phyloP scores from a whole-genome alignment of 1,140 invertebrate species.

The Alviniconcha marisindica region DNA sequence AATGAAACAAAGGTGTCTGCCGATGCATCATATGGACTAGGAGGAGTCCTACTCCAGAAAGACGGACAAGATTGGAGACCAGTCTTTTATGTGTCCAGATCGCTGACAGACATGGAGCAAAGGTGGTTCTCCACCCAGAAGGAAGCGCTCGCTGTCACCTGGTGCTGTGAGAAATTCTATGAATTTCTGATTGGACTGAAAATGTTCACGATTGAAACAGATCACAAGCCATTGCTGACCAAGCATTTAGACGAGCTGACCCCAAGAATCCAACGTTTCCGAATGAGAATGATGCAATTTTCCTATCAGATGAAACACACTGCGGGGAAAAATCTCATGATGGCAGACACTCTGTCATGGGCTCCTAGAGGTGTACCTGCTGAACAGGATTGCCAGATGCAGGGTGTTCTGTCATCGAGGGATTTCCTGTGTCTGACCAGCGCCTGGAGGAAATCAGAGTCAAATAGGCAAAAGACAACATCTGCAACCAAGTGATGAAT shows the following conservation, averaged over 20 bases:
- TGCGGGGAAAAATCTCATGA: constrained; percentile 18
- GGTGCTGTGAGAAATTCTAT: too few relatives aligned
- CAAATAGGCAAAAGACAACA: too few relatives aligned
- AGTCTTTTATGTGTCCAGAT: too few relatives aligned
- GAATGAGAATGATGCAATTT: constrained; percentile 24
- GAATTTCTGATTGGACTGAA: constrained; percentile 3
- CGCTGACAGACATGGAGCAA: background rate
- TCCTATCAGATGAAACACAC: background rate
- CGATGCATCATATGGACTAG: constrained; percentile 18
- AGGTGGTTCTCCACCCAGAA: too few relatives aligned
- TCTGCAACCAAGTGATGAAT: background rate
- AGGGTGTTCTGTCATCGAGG: background rate
- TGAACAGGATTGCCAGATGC: background rate
- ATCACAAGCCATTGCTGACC: too few relatives aligned
- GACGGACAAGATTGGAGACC: too few relatives aligned
- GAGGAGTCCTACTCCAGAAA: too few relatives aligned
- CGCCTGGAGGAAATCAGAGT: background rate
- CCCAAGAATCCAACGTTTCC: constrained; percentile 11
- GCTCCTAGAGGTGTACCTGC: background rate
- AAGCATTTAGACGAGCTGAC: constrained; percentile 27
- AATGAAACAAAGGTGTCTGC: constrained; percentile 12
- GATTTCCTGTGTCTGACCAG: background rate
- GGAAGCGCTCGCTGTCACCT: too few relatives aligned
- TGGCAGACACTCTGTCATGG: background rate
- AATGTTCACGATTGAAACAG: background rate